Base-by-base conservation (phyloP, 1,140 invertebrate genomes). In the Portunus trituberculatus region DNA sequence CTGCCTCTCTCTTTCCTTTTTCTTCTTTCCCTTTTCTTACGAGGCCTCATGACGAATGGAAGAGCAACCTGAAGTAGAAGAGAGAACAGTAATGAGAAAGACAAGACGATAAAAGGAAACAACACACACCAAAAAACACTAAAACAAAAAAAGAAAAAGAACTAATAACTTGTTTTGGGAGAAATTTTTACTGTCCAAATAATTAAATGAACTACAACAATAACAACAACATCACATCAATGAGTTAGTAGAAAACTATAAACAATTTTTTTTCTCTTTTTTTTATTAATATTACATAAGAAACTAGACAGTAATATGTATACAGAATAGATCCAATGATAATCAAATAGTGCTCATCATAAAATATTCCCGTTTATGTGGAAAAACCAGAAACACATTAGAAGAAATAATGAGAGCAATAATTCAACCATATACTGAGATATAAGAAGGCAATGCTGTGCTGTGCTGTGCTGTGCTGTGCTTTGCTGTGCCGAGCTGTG, bases 381-480 rank as follows among this genome's bases (percentile, higher is more conserved):
- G n/a, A 76, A 20, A n/a, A 59, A 59, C 3, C 52, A 10, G 67
- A 76, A n/a, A 76, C 4, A 76, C 6, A 76, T 76, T n/a, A 10
- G 16, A 76, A 20, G 67, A n/a, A n/a, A 76, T n/a, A 76, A 76
- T 12, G n/a, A 76, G n/a, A n/a, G 67, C n/a, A 76, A 76, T 76
- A 76, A 90, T 45, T 46, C 39, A 90, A n/a, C n/a, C 45, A 48
- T 46, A 48, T 46, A 29, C 20, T 28, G 28, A 48, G 45, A 39
- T 25, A 88, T 39, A 46, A 90, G 25, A 48, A 90, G 87, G 87
- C 48, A 88, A 20, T 88, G 67, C 67, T 76, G 25, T 76, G 67
- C n/a, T 76, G 67, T 76, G 67, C 67, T 76, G 16, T 45, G 31
- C 86, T 45, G 31, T 46, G 67, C 67, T 76, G 67, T 76, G 67